Evolutionary conservation across 2,888 invertebrate species (phyloP), one percentile per base, ranked within the genome.

Genomic region (Bellardia pandia): DNA sequence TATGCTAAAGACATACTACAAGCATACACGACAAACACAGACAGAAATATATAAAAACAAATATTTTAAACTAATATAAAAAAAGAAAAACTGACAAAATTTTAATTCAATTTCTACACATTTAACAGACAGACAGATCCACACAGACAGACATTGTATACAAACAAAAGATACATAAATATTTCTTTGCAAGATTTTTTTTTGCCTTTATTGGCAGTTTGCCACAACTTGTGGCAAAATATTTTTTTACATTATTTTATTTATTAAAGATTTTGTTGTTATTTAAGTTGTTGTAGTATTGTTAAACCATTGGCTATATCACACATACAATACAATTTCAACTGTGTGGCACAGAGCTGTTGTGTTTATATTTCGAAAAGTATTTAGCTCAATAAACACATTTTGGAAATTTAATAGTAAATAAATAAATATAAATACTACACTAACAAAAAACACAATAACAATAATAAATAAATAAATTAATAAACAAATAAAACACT

Each of bases 311-410:
- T 23, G 23, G 23, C 7, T 33, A 30, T 68, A 30, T 7, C 23
- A 69, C 33, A 16, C 11, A 42, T 42, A 16, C 42, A 42, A 64
- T 16, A 42, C 1, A 42, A 16, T n/a, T 42, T 16, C 11, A 11
- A 37, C 11, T 62, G 2, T 13, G 48, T 11, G 62, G 48, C 3
- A 62, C 8, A 23, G 11, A 6, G 16, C 9, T 64, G 23, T 76
- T 78, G 23, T 89, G 88, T 91, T 90, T 86, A 90, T 90, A 89
- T 89, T 83, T 89, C 75, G 66, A 90, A 91, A 91, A 91, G 90
- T 91, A 90, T 91, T 91, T 91, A 90, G 89, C 91, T 90, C 62
- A 83, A 56, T 62, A 83, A 77, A 83, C 56, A 77, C 56, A 71
- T 77, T 83, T 64, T n/a, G 56, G 9, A 74, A 56, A 76, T 76